phyloP scores from a whole-genome alignment of 2,113 vertebrate species.

The Plestiodon gilberti region DNA sequence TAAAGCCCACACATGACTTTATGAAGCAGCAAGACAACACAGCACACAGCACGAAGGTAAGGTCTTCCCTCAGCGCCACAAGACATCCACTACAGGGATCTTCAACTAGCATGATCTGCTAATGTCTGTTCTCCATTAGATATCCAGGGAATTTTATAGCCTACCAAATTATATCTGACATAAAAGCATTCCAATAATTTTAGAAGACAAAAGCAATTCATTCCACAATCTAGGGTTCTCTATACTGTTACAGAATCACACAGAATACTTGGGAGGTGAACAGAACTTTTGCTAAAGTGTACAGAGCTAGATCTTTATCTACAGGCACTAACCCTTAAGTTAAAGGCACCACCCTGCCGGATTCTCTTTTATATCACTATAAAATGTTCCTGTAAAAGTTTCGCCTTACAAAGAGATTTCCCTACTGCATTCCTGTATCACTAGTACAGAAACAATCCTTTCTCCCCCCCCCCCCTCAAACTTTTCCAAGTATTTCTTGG shows the following conservation, averaged over 20 bases:
- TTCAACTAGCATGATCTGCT: not conserved
- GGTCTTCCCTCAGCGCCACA: not conserved
- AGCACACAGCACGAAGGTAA: not conserved
- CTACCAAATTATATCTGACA: constrained; percentile 27
- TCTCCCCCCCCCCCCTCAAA: constrained; percentile 21
- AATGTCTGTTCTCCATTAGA: constrained; percentile 27
- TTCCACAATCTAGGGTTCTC: not conserved
- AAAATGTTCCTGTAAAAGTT: constrained; percentile 21
- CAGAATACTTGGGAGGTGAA: not conserved
- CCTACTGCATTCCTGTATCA: constrained; percentile 16
- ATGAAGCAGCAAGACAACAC: constrained; percentile 43
- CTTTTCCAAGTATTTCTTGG: constrained; percentile 59
- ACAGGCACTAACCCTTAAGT: too few species aligned
- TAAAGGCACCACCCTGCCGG: not conserved
- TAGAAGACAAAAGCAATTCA: constrained; percentile 22
- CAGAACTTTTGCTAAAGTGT: not conserved
- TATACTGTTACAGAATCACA: not conserved
- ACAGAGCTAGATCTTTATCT: not conserved
- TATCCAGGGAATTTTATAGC: constrained; percentile 56
- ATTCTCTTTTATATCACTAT: not conserved
- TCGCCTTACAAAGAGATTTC: constrained; percentile 48
- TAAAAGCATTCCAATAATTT: constrained; percentile 44
- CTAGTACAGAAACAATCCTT: constrained; percentile 31
- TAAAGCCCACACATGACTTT: constrained; percentile 7
- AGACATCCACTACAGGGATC: not conserved